phyloP scores from a whole-genome alignment of 2,797 vertebrate species.

The Hoplostethus mediterraneus region DNA sequence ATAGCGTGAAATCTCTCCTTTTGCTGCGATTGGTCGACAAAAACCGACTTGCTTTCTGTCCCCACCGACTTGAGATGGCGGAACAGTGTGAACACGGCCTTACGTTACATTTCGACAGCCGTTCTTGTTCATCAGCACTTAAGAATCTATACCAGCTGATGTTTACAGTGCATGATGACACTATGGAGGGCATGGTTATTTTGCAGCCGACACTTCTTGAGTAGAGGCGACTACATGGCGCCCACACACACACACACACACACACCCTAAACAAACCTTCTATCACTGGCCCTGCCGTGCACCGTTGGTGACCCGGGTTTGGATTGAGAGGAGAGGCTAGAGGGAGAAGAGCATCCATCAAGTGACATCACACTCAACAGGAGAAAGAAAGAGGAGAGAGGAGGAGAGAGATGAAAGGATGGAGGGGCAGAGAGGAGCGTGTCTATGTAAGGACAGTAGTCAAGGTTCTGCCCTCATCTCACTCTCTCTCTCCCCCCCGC shows the following conservation, averaged over 20 bases:
- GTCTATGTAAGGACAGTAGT: not conserved
- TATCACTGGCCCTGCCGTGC: not conserved
- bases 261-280: not conserved
- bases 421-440: not conserved
- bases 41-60: too few species aligned
- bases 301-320: not conserved
- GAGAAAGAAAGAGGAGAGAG: too few species aligned
- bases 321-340: not conserved
- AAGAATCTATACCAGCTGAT: not conserved
- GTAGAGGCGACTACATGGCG: not conserved
- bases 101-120: slow-evolving; percentile 1
- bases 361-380: too few species aligned
- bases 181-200: not conserved
- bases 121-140: not conserved
- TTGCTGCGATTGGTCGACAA: too few species aligned
- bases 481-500: not conserved
- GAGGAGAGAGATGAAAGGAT: too few species aligned
- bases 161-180: not conserved
- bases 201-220: not conserved
- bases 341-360: not conserved
- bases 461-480: not conserved
- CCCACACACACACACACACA: not conserved
- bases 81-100: slow-evolving; percentile 5
- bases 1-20: too few species aligned
- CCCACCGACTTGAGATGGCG: not conserved